phyloP scores from a whole-genome alignment of 2,888 invertebrate genomes.

The Diabrotica balteata region DNA sequence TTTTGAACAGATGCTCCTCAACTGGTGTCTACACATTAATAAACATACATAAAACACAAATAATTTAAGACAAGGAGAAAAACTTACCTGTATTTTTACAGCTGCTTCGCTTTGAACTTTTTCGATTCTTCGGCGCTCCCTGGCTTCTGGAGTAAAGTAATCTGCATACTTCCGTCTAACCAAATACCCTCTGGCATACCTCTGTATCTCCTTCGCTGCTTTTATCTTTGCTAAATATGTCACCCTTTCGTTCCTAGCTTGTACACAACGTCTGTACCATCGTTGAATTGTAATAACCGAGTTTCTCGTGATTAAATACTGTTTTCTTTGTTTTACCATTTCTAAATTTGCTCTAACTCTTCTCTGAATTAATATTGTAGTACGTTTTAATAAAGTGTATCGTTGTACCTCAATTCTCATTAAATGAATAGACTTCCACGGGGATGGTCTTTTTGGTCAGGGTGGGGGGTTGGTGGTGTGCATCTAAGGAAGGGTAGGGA shows the following conservation, averaged over 20 bases:
- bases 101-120: constrained; percentile 63
- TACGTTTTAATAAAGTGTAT: constrained; percentile 56
- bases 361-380: constrained; percentile 61
- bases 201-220: constrained; percentile 55
- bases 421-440: constrained; percentile 42
- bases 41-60: not conserved
- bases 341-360: constrained; percentile 51
- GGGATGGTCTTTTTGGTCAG: too few relatives aligned
- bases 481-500: too few relatives aligned
- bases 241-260: constrained; percentile 2
- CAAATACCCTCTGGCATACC: constrained; percentile 43
- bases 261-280: constrained; percentile 28
- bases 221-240: constrained; percentile 34
- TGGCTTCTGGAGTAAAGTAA: constrained; percentile 45
- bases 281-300: constrained; percentile 34
- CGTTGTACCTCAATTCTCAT: constrained; percentile 56
- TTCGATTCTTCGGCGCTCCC: constrained; percentile 58
- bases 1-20: too few relatives aligned
- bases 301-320: constrained; percentile 19
- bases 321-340: constrained; percentile 27
- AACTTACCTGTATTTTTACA: constrained; percentile 68
- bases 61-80: not conserved
- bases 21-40: not conserved
- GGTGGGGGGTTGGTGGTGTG: too few relatives aligned
- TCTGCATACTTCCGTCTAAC: constrained; percentile 45